Evolutionary conservation across 2,797 vertebrate genomes (phyloP).

Genomic region (Hypotaenidia philippensis): DNA sequence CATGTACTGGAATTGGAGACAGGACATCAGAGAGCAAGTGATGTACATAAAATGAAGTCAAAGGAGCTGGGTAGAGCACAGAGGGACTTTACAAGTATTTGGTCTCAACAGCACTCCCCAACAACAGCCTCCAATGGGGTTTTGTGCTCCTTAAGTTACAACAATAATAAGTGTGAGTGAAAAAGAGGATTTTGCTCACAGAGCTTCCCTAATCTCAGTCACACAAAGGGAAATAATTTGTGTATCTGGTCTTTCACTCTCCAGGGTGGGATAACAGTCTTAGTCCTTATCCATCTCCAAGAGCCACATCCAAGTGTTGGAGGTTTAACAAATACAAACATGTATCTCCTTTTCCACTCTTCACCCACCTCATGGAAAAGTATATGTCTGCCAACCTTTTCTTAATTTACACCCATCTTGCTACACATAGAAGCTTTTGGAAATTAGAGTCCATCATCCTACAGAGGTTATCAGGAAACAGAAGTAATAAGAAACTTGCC

Average conservation of each 20-base stretch:
- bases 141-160: background rate
- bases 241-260: background rate
- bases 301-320: background rate
- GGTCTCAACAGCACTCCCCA: background rate
- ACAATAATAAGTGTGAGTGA: background rate
- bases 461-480: background rate
- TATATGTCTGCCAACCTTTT: background rate
- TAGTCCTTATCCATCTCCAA: background rate
- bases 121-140: background rate
- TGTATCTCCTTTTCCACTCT: background rate
- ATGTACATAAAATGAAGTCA: background rate
- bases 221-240: background rate
- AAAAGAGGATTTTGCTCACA: background rate
- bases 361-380: background rate
- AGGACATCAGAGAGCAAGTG: background rate
- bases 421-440: background rate
- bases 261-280: background rate
- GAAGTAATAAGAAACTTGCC: background rate
- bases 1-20: accelerated
- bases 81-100: background rate
- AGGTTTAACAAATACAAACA: background rate
- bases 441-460: background rate
- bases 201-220: background rate
- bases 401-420: background rate
- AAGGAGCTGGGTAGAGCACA: background rate